A percentile compares a stretch with the other conserved stretches of the same genome.
Conservation (phyloP, 2,797 vertebrate genomes). For the Hylomyscus alleni region DNA sequence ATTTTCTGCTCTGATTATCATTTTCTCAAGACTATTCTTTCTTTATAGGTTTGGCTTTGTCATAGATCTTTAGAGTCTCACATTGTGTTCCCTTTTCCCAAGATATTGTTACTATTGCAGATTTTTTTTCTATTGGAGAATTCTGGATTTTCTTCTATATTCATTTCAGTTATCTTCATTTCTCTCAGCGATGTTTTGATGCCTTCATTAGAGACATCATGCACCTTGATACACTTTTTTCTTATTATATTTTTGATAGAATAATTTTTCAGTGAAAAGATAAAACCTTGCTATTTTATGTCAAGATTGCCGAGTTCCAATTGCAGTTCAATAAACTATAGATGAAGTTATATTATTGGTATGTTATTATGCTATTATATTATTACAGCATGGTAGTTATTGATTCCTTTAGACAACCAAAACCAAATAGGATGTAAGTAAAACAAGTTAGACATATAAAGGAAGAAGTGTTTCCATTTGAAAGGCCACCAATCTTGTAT, state of each 20-base stretch:
- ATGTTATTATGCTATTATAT: background rate
- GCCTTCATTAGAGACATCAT: background rate
- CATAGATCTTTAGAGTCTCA: background rate
- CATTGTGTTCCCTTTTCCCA: conserved; percentile 14
- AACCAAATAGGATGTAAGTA: background rate
- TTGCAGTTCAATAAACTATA: conserved; percentile 21
- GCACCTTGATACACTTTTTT: background rate
- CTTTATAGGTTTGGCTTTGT: background rate
- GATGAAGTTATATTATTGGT: background rate
- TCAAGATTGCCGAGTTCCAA: conserved; percentile 14
- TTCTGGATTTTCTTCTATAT: background rate
- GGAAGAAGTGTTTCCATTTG: background rate
- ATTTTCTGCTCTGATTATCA: background rate
- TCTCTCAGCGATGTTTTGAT: background rate
- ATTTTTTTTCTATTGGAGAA: background rate
- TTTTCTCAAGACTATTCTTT: background rate
- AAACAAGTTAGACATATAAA: background rate
- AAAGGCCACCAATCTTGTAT: background rate
- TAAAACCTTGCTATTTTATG: conserved; percentile 20
- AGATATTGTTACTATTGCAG: background rate
- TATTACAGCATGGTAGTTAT: background rate
- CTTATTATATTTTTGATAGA: conserved; percentile 45
- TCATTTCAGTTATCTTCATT: conserved; percentile 30
- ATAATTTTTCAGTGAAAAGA: background rate
- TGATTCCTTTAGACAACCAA: background rate